Evolutionary conservation across 2,113 vertebrate species (phyloP), one percentile per base, ranked within the genome.

Genomic region (Corythornis cristatus): DNA sequence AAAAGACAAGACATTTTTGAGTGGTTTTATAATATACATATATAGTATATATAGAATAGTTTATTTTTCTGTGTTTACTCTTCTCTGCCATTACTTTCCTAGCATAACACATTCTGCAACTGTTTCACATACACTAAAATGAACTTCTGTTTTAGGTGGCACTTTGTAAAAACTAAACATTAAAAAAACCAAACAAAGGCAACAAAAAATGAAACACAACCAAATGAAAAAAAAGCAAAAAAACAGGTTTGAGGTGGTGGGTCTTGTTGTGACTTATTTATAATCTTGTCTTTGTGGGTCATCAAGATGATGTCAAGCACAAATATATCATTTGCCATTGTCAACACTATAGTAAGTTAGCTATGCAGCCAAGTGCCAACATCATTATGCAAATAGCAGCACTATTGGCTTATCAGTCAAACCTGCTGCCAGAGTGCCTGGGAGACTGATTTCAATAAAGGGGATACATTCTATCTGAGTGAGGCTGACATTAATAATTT

Each of bases 401-500:
- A 18, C 77, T 93, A 58, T 64, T 94, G 64, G 70, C 70, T 96
- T 96, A 95, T 97, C 90, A 89, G 95, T 97, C 81, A 97, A 93
- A 93, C 72, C 80, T 68, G 80, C 77, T 67, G 26, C 77, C 92
- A 92, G 78, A 74, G 94, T 65, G 81, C 74, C 91, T 91, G 16
- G 82, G 66, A 95, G 93, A 96, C 65, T 94, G 72, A 81, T 95
- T 96, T 97, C 93, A 96, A 89, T 94, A 94, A 94, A 93, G 62
- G 71, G 96, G 78, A 93, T 79, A 75, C n/a, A 83, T 82, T 93
- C 48, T 94, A n/a, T 84, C 77, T 93, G 80, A 70, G 46, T 2
- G 10, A 40, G 28, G 53, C 46, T 95, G 88, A 93, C 89, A 95
- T 97, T 95, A 97, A 97, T 96, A 97, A 97, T 97, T 96, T 96